A percentile compares a stretch with the other conserved stretches of the same genome.
These are phyloP conservation scores for Eurytoma adleriae DNA, from an alignment of 2,888 invertebrate species.

Conservation along the genomic window DNA sequence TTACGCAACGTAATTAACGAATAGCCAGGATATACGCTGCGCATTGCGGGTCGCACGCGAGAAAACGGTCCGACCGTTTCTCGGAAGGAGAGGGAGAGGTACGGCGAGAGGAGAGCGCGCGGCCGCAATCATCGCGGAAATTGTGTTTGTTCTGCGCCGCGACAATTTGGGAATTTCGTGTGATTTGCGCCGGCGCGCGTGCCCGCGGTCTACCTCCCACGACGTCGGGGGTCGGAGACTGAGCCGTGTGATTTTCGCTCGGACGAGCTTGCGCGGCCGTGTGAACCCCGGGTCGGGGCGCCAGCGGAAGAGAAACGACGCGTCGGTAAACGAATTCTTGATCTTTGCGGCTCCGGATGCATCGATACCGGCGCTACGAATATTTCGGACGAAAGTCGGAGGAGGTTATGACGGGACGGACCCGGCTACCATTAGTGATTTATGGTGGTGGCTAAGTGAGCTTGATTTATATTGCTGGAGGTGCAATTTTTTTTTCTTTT, in stretches of 20 bases:
- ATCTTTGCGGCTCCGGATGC: neutral
- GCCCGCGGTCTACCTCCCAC: neutral
- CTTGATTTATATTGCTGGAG: too few relatives aligned
- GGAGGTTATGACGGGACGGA: too few relatives aligned
- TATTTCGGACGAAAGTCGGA: neutral
- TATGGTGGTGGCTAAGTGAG: too few relatives aligned
- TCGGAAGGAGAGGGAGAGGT: neutral
- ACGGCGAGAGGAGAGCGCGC: neutral
- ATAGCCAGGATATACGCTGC: neutral
- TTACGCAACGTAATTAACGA: slow-evolving; percentile 15
- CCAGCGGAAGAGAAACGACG: neutral
- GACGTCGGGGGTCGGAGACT: neutral
- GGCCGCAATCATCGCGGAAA: slow-evolving; percentile 1
- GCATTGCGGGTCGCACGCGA: neutral
- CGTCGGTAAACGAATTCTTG: neutral
- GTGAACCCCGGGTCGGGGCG: neutral
- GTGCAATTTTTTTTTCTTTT: too few relatives aligned
- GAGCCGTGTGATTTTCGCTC: neutral
- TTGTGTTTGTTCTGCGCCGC: slow-evolving; percentile 22
- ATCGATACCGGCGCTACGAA: neutral
- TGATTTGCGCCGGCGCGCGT: slow-evolving; percentile 19
- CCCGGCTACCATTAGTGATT: too few relatives aligned
- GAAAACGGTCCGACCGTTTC: slow-evolving; percentile 36
- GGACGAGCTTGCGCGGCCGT: neutral
- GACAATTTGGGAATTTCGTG: slow-evolving; percentile 31